Percentiles rank a stretch among this genome's conserved stretches.
These are phyloP conservation scores for Pseudonaja textilis DNA, from an alignment of 2,113 vertebrate species.

Conservation along the genomic window DNA sequence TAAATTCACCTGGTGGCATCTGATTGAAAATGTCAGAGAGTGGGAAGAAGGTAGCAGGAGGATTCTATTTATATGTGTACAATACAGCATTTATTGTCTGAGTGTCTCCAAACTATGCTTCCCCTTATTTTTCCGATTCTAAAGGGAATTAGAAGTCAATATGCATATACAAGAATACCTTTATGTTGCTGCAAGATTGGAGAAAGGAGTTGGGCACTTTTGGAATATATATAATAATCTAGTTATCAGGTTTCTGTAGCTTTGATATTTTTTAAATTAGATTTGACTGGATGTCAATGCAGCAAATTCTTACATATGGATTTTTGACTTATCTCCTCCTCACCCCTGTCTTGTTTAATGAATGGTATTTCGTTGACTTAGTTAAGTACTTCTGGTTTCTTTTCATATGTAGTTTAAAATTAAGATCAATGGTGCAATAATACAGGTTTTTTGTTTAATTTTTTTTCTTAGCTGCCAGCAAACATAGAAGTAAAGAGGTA, in stretches of 20 bases:
- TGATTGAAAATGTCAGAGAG: background rate
- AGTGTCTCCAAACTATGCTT: background rate
- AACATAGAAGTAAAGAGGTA: background rate
- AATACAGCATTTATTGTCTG: conserved; percentile 32
- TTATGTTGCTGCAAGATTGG: background rate
- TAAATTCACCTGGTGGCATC: background rate
- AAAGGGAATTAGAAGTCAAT: conserved; percentile 11
- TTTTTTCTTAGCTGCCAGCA: conserved; percentile 33
- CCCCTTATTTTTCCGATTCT: background rate
- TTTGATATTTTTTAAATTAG: background rate
- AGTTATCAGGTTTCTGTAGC: background rate
- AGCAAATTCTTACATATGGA: conserved; percentile 53
- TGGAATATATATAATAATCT: conserved; percentile 8
- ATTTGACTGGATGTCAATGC: conserved; percentile 61
- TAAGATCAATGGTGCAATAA: conserved; percentile 42
- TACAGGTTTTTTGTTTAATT: no score
- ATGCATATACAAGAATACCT: background rate
- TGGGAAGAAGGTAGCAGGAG: background rate
- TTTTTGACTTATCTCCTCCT: background rate
- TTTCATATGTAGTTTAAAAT: conserved; percentile 34
- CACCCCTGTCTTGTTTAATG: conserved; percentile 24
- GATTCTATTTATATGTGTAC: conserved; percentile 12
- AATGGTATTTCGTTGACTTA: conserved; percentile 22
- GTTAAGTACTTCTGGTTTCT: background rate
- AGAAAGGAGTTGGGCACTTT: background rate